Evolutionary conservation across 2,888 invertebrate species (phyloP).

Genomic region (Cyclophora albipunctata): DNA sequence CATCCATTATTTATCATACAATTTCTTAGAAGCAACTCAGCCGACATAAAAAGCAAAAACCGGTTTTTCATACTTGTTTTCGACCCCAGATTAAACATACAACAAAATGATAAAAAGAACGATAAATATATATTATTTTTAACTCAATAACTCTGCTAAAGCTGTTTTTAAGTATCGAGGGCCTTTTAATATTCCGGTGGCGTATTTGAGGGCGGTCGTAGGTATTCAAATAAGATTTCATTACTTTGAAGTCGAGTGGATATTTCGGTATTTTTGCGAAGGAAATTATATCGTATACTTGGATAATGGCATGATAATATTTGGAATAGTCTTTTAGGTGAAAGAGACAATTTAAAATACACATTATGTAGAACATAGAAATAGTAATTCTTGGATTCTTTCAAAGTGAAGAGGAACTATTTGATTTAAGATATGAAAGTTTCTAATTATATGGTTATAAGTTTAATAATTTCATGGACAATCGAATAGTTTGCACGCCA

Average conservation of each 20-base stretch:
- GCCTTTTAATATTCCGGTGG: slow-evolving; percentile 28
- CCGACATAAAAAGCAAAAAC: too few relatives aligned
- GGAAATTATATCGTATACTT: slow-evolving; percentile 1
- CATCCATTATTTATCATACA: too few relatives aligned
- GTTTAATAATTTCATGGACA: too few relatives aligned
- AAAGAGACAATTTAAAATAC: not conserved
- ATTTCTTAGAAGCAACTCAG: too few relatives aligned
- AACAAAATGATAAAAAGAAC: not conserved
- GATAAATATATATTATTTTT: slow-evolving; percentile 14
- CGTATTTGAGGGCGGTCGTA: slow-evolving; percentile 17
- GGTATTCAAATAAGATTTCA: slow-evolving; percentile 47
- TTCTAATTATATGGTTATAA: too few relatives aligned
- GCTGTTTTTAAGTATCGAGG: slow-evolving; percentile 10
- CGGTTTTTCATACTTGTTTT: too few relatives aligned
- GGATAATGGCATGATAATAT: not conserved
- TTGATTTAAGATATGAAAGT: too few relatives aligned
- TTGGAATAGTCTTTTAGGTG: not conserved
- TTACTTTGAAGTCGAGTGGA: slow-evolving; percentile 30
- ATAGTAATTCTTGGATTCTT: too few relatives aligned
- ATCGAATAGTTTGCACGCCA: too few relatives aligned
- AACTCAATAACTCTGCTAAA: slow-evolving; percentile 9
- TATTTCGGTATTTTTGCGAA: slow-evolving; percentile 21
- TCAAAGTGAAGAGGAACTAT: too few relatives aligned
- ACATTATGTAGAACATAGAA: too few relatives aligned
- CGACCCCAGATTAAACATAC: too few relatives aligned